Conservation (phyloP, 1,140 invertebrate genomes). For the Augochlora pura region DNA sequence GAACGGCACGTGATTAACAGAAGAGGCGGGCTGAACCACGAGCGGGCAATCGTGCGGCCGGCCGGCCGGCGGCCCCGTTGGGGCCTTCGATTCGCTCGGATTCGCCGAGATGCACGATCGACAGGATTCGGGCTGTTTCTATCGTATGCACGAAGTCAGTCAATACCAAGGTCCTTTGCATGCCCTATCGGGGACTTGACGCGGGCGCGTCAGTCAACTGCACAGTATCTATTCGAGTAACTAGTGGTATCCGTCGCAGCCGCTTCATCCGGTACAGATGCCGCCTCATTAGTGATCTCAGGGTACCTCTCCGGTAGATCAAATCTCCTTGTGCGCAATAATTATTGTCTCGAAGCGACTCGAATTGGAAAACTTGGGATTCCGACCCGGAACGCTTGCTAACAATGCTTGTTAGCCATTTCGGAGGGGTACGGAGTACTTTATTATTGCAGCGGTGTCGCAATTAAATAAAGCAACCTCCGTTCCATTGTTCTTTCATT, state of each 20-base stretch:
- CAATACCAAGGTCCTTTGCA: slow-evolving; percentile 50
- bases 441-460: too few species aligned
- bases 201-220: slow-evolving; percentile 24
- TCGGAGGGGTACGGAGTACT: background rate
- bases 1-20: slow-evolving; percentile 39
- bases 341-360: background rate
- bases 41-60: slow-evolving; percentile 10
- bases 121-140: slow-evolving; percentile 24
- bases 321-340: background rate
- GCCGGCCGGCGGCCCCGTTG: background rate
- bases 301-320: background rate
- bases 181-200: slow-evolving; percentile 35
- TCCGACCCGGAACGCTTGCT: background rate
- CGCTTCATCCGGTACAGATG: background rate
- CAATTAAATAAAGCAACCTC: too few species aligned
- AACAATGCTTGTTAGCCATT: background rate
- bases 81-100: slow-evolving; percentile 11
- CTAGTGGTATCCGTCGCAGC: background rate
- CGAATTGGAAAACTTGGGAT: background rate
- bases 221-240: slow-evolving; percentile 19
- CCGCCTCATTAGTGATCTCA: background rate
- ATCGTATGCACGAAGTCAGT: slow-evolving; percentile 34
- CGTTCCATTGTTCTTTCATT: too few species aligned
- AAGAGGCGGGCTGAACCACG: slow-evolving; percentile 19
- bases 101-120: slow-evolving; percentile 1